Evolutionary conservation across 2,113 vertebrate genomes (phyloP), one percentile per base, ranked within the genome.

Genomic region (Microcebus jonahi): DNA sequence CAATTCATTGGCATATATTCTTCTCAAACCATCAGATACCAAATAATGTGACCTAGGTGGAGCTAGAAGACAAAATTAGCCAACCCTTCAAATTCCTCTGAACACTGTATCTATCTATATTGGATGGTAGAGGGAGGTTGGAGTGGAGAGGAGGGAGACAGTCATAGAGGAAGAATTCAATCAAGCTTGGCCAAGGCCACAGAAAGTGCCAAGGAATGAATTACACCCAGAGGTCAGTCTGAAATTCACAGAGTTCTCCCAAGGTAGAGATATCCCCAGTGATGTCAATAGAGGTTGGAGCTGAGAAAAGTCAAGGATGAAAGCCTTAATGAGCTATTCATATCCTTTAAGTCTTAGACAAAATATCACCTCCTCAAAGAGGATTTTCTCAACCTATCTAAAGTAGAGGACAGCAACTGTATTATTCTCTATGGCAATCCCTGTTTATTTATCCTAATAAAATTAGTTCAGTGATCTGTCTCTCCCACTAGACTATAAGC

Each of bases 11-110:
- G 59, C 75, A 70, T 93, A 71, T 88, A 96, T 81, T 93, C 80
- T 96, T 92, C 59, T 65, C 61, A 96, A 96, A 71, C 45, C 71
- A 82, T 67, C 12, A 85, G 68, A 94, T 53, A 85, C 34, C 31
- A 86, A 96, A 86, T 29, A 90, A 96, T 94, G 65, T 96, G 88
- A 82, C 29, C 68, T 79, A 79, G 61, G 42, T 90, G n/a, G 68
- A 96, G 45, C 6, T 88, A 94, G 53, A 88, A 95, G 48, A 94
- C 88, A 90, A 96, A 97, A 93, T 59, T 89, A 77, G 48, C 39
- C 34, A 90, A 48, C 39, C 18, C 89, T 97, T 85, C 67, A 89
- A 90, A 95, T 96, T 96, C 50, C 36, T 95, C 68, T 93, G 63
- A 93, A 31, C 36, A 39, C n/a, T 67, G 34, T 87, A 87, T 45